A percentile compares a stretch with the other conserved stretches of the same genome.
Evolutionary conservation across 2,797 vertebrate genomes (phyloP).

Genomic region (Aulostomus chinensis): DNA sequence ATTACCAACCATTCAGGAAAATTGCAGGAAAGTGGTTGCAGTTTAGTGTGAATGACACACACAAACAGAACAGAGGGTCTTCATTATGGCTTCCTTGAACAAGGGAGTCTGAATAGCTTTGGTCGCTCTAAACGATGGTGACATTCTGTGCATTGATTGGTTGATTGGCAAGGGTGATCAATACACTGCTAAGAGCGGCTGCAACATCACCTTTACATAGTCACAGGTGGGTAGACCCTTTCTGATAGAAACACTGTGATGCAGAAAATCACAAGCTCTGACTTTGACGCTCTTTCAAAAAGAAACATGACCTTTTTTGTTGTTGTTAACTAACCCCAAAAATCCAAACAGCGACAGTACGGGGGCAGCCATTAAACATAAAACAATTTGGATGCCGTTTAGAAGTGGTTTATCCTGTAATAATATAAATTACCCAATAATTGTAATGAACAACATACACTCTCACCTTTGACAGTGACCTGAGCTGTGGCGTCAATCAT

Average conservation of each 20-base stretch:
- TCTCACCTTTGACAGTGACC: constrained; percentile 95
- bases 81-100: constrained; percentile 51
- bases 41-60: constrained; percentile 35
- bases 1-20: constrained; percentile 50
- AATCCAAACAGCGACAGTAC: too few species aligned
- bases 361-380: neutral
- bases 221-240: neutral
- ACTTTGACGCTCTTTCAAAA: too few species aligned
- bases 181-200: constrained; percentile 57
- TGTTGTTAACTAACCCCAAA: too few species aligned
- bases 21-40: constrained; percentile 37
- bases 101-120: constrained; percentile 35
- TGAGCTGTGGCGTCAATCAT: constrained; percentile 94
- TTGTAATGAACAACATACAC: too few species aligned
- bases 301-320: too few species aligned
- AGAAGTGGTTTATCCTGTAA: too few species aligned
- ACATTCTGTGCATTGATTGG: constrained; percentile 73
- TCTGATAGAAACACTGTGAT: too few species aligned
- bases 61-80: constrained; percentile 41
- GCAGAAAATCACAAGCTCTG: too few species aligned
- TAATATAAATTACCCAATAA: too few species aligned
- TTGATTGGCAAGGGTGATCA: constrained; percentile 62
- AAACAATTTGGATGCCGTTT: too few species aligned
- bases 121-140: constrained; percentile 65
- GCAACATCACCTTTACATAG: constrained; percentile 33